Base-by-base conservation (phyloP, 2,888 invertebrate genomes). In the Sarcophaga rosellei region DNA sequence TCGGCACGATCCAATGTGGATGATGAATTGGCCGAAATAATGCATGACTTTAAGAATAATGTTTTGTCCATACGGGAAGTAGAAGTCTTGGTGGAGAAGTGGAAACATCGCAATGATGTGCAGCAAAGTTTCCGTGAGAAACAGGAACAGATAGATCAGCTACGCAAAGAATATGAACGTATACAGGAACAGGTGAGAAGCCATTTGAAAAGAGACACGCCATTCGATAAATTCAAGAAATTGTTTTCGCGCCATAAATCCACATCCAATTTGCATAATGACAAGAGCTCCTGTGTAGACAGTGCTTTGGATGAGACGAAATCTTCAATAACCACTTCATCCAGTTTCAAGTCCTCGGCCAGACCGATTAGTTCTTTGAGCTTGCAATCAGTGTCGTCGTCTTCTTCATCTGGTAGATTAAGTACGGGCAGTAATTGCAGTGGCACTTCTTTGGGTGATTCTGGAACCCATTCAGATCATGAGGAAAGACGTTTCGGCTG, bases 31-130 rank as follows among this genome's bases (percentile, higher is more conserved):
- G 95, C 96, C 4, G 97, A 97, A 93, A 97, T 98, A 74, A 97
- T 98, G 91, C 97, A 96, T 90, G 97, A 97, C 90, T 97, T 97
- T 90, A 97, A 98, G 92, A 97, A 97, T 90, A 97, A 97, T 90
- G 97, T 97, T 4, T 96, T 97, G 88, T 96, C 97, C 0, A 96
- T 98, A 90, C 95, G 96, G 0, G 97, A 97, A 93, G 97, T 97
- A 0, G 97, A 97, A 92, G 95, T 96, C 89, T 94, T 98, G 74
- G 97, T 98, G 1, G 96, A 96, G 92, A 96, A 96, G 90, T 98
- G 98, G 98, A 95, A 95, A 90, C 97, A 96, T 89, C 95, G 97
- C 81, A 97, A 97, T 89, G 97, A 97, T 92, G 97, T 97, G 0
- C 96, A 97, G 89, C 97, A 96, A 90, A 97, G 97, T 2, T 95